Evolutionary conservation across 2,113 vertebrate species (phyloP).

Genomic region (Puntigrus tetrazona): DNA sequence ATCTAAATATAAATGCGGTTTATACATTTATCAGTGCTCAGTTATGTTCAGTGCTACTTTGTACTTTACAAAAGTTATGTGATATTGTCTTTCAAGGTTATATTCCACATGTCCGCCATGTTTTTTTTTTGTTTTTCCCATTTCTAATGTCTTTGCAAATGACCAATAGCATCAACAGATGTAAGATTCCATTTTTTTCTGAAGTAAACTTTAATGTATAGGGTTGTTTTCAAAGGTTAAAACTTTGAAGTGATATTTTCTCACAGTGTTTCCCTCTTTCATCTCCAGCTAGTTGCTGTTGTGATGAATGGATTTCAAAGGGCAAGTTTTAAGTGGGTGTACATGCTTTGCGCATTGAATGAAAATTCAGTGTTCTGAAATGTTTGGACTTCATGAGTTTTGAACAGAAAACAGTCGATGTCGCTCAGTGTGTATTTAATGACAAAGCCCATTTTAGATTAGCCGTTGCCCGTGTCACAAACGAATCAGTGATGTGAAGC

Average conservation of each 20-base stretch:
- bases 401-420: not conserved
- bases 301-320: slow-evolving; percentile 4
- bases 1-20: not conserved
- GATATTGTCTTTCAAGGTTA: not conserved
- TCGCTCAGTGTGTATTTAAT: not conserved
- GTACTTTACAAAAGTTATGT: not conserved
- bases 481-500: not conserved
- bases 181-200: not conserved
- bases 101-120: not conserved
- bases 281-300: not conserved
- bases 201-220: not conserved
- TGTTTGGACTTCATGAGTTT: not conserved
- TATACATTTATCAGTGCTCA: not conserved
- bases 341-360: not conserved
- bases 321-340: not conserved
- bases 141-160: not conserved
- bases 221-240: not conserved
- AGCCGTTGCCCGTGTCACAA: not conserved
- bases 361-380: not conserved
- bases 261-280: not conserved
- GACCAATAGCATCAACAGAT: not conserved
- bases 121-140: not conserved
- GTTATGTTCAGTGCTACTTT: not conserved
- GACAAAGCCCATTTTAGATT: not conserved
- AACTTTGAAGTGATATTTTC: not conserved